phyloP scores from a whole-genome alignment of 2,113 vertebrate genomes.

The Tursiops truncatus region DNA sequence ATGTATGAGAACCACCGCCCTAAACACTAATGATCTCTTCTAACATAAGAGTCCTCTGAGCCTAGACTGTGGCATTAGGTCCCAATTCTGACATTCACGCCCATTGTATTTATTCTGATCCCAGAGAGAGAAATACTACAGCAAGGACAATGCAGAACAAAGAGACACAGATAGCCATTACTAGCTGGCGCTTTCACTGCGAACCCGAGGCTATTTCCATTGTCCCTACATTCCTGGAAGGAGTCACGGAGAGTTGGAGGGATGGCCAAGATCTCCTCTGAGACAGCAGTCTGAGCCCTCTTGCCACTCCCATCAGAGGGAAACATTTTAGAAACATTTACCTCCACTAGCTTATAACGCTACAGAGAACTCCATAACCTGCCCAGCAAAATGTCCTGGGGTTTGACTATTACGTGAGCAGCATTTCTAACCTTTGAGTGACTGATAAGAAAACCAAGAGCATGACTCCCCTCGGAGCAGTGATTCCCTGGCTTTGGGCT shows the following conservation, averaged over 20 bases:
- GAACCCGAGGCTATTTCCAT: neutral
- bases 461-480: neutral
- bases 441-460: neutral
- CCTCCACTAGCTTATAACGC: neutral
- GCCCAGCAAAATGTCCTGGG: neutral
- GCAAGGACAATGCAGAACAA: neutral
- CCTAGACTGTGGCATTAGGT: neutral
- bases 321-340: neutral
- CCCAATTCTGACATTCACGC: neutral
- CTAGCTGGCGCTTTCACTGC: neutral
- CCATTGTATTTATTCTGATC: neutral
- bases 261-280: neutral
- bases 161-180: neutral
- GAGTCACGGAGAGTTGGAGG: neutral
- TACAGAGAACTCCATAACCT: neutral
- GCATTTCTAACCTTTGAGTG: neutral
- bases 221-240: rapidly evolving
- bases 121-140: neutral
- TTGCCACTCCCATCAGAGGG: neutral
- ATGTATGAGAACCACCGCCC: neutral
- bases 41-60: neutral
- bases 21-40: neutral
- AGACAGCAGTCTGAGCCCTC: neutral
- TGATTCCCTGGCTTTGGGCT: neutral
- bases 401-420: neutral